Percentiles rank a stretch among this genome's conserved stretches.
phyloP scores from a whole-genome alignment of 2,888 invertebrate genomes.

The Hypomecis punctinalis region DNA sequence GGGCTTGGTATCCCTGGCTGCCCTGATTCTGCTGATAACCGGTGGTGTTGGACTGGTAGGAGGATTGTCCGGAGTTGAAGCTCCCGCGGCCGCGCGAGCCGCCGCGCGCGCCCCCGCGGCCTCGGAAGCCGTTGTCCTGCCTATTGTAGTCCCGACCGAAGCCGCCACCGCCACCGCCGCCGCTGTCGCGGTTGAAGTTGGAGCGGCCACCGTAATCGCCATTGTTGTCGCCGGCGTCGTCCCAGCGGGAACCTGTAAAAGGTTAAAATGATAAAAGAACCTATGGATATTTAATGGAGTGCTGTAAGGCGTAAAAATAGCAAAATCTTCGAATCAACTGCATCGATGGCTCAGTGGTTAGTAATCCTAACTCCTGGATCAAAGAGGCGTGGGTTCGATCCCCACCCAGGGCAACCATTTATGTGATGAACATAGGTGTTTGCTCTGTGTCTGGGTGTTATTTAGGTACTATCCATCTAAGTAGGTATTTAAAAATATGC shows the following conservation, averaged over 20 bases:
- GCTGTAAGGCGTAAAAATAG: too few relatives aligned
- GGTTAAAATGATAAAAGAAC: neutral
- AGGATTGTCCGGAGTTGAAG: neutral
- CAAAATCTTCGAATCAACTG: too few relatives aligned
- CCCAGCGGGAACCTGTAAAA: constrained; percentile 63
- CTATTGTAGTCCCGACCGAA: constrained; percentile 29
- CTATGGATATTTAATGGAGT: too few relatives aligned
- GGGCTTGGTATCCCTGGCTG: constrained; percentile 31
- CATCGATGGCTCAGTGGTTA: too few relatives aligned
- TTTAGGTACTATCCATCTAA: too few relatives aligned
- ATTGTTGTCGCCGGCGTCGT: constrained; percentile 54
- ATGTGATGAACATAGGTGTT: too few relatives aligned
- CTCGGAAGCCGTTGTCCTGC: constrained; percentile 64
- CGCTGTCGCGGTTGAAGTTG: constrained; percentile 36
- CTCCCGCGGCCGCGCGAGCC: constrained; percentile 38
- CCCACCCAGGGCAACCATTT: too few relatives aligned
- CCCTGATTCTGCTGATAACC: neutral
- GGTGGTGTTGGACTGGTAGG: neutral
- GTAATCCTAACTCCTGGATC: too few relatives aligned
- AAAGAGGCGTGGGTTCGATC: too few relatives aligned
- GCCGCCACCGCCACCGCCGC: constrained; percentile 21
- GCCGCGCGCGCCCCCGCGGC: constrained; percentile 53
- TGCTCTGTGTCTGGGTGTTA: too few relatives aligned
- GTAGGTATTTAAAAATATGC: too few relatives aligned
- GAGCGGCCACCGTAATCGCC: constrained; percentile 40